These are phyloP conservation scores for Daktulosphaira vitifoliae DNA, from an alignment of 1,140 invertebrate genomes.

Conservation along the genomic window DNA sequence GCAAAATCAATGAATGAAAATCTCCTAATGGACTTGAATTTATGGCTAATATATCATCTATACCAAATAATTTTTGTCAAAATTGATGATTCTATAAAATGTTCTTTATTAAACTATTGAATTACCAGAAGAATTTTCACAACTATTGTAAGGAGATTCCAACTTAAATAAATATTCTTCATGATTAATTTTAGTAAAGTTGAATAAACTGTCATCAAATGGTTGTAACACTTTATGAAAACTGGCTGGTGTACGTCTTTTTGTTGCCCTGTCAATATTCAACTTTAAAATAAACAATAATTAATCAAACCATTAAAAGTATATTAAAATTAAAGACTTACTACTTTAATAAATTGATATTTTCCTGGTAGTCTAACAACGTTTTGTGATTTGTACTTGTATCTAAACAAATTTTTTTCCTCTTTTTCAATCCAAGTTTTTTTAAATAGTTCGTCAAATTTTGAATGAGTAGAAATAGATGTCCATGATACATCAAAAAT, in stretches of 20 bases:
- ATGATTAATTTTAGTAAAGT: slow-evolving; percentile 55
- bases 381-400: not conserved
- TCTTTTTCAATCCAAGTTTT: not conserved
- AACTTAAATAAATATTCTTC: slow-evolving; percentile 52
- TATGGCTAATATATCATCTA: slow-evolving; percentile 41
- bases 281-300: slow-evolving; percentile 48
- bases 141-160: slow-evolving; percentile 47
- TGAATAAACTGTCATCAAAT: slow-evolving; percentile 54
- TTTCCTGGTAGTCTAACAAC: not conserved
- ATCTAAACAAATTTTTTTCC: not conserved
- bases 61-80: not conserved
- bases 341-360: slow-evolving; percentile 6
- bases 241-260: slow-evolving; percentile 53
- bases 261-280: slow-evolving; percentile 52
- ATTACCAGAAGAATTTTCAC: not conserved
- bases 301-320: not conserved
- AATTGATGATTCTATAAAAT: not conserved
- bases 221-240: slow-evolving; percentile 51
- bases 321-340: not conserved
- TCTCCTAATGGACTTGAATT: slow-evolving; percentile 64
- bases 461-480: not conserved
- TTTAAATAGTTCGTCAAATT: not conserved
- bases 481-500: slow-evolving; percentile 25
- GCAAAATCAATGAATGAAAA: slow-evolving; percentile 57
- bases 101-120: not conserved